phyloP scores from a whole-genome alignment of 2,888 invertebrate species.

The Stenodera caucasica region DNA sequence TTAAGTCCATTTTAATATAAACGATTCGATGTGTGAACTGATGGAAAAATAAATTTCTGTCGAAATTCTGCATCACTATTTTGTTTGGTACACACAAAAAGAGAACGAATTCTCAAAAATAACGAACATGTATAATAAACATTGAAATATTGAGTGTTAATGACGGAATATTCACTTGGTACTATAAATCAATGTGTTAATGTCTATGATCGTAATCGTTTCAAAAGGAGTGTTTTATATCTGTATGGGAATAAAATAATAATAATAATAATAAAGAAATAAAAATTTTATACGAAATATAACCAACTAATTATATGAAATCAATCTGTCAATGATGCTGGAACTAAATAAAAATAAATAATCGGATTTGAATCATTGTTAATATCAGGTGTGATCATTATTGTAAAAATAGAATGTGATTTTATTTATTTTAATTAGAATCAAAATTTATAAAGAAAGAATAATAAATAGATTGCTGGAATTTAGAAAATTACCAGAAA shows the following conservation, averaged over 20 bases:
- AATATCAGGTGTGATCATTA: no score
- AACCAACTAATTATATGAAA: no score
- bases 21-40: not conserved
- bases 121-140: constrained; percentile 8
- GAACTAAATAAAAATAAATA: no score
- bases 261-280: not conserved
- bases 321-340: no score
- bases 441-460: no score
- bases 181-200: constrained; percentile 7
- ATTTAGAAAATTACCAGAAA: no score
- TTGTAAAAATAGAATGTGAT: no score
- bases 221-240: not conserved
- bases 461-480: no score
- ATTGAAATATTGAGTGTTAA: constrained; percentile 12
- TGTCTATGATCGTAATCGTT: not conserved
- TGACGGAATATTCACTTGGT: constrained; percentile 12
- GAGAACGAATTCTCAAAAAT: not conserved
- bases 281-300: not conserved
- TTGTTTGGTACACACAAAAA: no score
- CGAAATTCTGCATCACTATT: no score
- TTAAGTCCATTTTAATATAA: not conserved
- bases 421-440: no score
- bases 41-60: not conserved
- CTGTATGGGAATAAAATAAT: not conserved
- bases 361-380: no score